Percentiles rank a stretch among this genome's conserved stretches.
These are phyloP conservation scores for Microplitis deprimator DNA, from an alignment of 2,888 invertebrate species.

Conservation along the genomic window DNA sequence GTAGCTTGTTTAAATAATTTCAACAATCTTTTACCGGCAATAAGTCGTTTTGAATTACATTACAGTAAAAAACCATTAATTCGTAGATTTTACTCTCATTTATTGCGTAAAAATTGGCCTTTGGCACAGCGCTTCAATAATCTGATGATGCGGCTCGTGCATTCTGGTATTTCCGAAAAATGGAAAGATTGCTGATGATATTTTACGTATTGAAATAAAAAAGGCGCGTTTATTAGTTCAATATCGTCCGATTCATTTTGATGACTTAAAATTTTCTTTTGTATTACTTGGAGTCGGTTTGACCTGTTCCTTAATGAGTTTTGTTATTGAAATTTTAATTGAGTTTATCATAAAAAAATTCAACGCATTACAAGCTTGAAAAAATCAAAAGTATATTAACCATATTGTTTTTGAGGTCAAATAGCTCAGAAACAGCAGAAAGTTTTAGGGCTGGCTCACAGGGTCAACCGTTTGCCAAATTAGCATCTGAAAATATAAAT, in stretches of 20 bases:
- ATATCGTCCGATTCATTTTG: neutral
- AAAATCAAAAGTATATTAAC: too few relatives aligned
- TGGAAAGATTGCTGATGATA: neutral
- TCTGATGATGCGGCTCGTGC: neutral
- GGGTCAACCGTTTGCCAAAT: too few relatives aligned
- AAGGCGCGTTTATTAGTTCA: neutral
- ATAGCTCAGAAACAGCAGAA: too few relatives aligned
- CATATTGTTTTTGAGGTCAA: too few relatives aligned
- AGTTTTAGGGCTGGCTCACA: too few relatives aligned
- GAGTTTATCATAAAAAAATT: too few relatives aligned
- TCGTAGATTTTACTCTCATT: neutral
- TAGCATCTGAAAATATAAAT: too few relatives aligned
- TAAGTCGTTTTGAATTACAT: neutral
- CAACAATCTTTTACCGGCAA: neutral
- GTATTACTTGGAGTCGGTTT: too few relatives aligned
- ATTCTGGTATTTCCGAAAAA: neutral
- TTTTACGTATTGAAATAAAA: neutral
- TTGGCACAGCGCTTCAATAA: neutral
- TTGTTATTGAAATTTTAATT: too few relatives aligned
- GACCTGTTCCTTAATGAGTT: too few relatives aligned
- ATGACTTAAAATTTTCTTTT: too few relatives aligned
- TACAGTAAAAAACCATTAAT: neutral
- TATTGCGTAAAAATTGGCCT: slow-evolving; percentile 7
- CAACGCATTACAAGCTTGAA: too few relatives aligned
- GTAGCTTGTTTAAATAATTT: neutral